Percentiles rank a stretch among this genome's conserved stretches.
Evolutionary conservation across 2,113 vertebrate genomes (phyloP).

Genomic region (Clinocottus analis): DNA sequence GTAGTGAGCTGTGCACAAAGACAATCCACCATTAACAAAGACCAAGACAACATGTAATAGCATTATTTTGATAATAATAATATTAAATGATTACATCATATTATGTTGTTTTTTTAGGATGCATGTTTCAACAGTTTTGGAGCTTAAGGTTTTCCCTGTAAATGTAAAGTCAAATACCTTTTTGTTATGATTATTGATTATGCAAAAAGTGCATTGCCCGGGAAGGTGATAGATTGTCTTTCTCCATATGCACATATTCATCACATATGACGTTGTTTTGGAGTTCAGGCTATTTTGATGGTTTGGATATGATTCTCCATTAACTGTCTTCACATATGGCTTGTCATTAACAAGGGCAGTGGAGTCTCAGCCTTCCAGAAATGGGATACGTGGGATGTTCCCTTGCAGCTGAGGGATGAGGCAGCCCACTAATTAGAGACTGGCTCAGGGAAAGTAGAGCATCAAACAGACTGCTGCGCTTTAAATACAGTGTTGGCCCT

Average conservation of each 20-base stretch:
- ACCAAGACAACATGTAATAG: constrained; percentile 15
- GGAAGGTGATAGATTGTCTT: constrained; percentile 6
- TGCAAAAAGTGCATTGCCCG: constrained; percentile 11
- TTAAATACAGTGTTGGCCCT: constrained; percentile 65
- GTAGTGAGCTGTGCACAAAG: constrained; percentile 82
- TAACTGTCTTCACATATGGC: constrained; percentile 72
- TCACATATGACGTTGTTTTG: constrained; percentile 58
- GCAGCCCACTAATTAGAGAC: constrained; percentile 81
- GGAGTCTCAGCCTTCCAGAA: constrained; percentile 70
- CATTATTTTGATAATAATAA: neutral
- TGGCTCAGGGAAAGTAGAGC: constrained; percentile 71
- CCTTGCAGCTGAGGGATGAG: constrained; percentile 67
- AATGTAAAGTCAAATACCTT: neutral
- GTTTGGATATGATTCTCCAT: constrained; percentile 72
- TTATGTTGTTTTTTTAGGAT: neutral
- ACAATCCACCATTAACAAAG: constrained; percentile 22
- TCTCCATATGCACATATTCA: constrained; percentile 2
- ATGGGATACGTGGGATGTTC: constrained; percentile 69
- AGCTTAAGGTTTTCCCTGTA: neutral
- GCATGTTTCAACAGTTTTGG: neutral
- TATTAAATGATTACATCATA: neutral
- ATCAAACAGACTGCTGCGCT: constrained; percentile 71
- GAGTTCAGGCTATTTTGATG: constrained; percentile 69
- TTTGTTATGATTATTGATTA: constrained; percentile 7
- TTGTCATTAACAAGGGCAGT: constrained; percentile 81